Base-by-base conservation (phyloP, 2,113 vertebrate species). In the Siniperca knerii region DNA sequence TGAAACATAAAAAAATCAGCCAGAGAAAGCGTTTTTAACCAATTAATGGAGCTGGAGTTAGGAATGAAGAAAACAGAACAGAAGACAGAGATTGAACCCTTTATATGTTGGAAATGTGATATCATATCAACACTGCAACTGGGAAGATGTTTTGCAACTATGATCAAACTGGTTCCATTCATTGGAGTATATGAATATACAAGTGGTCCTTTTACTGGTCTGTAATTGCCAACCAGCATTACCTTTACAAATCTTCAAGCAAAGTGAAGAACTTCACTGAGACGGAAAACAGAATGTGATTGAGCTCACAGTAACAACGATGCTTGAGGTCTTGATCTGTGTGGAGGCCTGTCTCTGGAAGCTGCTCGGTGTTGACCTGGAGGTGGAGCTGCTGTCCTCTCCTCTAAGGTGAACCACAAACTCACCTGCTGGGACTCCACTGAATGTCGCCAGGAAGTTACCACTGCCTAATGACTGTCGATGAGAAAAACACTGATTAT, bases 261-360 rank as follows among this genome's bases (percentile, higher is more conserved):
- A 40, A 33, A 33, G 9, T 4, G 44, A 46, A 46, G 44, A 46
- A 13, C 6, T 46, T 20, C 50, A 55, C 20, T 40, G 55, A 48
- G 6, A 50, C 18, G 18, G 33, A 79, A 57, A 79, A 16, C 10
- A 54, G 50, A 65, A 2, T 5, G 4, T 13, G 20, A 16, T 29
- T 13, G 33, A 0, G 55, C 92, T 94, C 75, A 95, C 94, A 64
- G 74, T 90, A 11, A 95, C 46, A 44, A 68, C 82, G 80, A 95
- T 71, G 52, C 21, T 84, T 25, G 94, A 92, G 57, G 90, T 68
- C 75, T 66, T 87, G 29, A 94, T 81, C 62, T 64, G 84, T 16
- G 91, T 95, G 73, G 88, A 54, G 6, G 91, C 85, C 71, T 95
- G 94, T 75, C 95, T 86, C 86, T 95, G 92, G 81, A 95, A 94